Evolutionary conservation across 1,140 invertebrate genomes (phyloP).

Genomic region (Paralvinella palmiformis): DNA sequence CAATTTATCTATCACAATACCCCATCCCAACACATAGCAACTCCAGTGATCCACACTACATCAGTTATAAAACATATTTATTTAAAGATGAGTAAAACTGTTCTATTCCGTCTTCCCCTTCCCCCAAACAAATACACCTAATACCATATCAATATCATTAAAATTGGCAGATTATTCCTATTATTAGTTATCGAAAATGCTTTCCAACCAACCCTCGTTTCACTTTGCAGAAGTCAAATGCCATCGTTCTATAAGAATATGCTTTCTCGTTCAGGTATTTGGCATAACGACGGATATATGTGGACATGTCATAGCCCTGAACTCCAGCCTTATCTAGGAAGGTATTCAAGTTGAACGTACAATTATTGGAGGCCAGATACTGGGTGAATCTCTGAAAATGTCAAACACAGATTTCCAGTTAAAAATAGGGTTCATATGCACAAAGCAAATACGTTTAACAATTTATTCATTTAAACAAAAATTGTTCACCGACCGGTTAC

Average conservation of each 20-base stretch:
- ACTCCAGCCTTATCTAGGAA: conserved; percentile 91
- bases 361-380: conserved; percentile 98
- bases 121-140: too few species aligned
- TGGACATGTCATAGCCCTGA: conserved; percentile 99
- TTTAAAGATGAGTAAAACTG: too few species aligned
- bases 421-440: neutral
- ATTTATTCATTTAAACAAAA: neutral
- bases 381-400: conserved; percentile 93
- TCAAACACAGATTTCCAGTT: neutral
- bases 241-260: conserved; percentile 92
- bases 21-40: too few species aligned
- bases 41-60: too few species aligned
- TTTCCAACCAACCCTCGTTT: conserved; percentile 90
- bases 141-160: too few species aligned
- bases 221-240: conserved; percentile 99
- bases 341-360: conserved; percentile 94
- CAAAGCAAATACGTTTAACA: neutral
- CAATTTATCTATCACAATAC: too few species aligned
- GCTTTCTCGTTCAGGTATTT: conserved; percentile 99
- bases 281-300: conserved; percentile 95
- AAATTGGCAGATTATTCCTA: too few species aligned
- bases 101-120: too few species aligned
- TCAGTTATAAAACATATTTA: too few species aligned
- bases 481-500: neutral
- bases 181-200: too few species aligned